Conservation (phyloP, 2,797 vertebrate genomes). For the Ptychobarbus kaznakovi region DNA sequence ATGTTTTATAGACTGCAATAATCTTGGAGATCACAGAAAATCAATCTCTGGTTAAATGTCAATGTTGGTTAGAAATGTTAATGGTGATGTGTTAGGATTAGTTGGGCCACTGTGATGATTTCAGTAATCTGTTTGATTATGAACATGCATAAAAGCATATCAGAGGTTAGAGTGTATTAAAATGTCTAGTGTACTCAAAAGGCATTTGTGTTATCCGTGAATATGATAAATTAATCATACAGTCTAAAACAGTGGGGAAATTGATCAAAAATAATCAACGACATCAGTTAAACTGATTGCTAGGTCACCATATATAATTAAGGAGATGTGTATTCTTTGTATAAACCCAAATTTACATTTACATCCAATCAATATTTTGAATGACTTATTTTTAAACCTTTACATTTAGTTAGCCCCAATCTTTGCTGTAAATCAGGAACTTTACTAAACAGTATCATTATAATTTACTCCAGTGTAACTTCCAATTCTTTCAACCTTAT, state of each 20-base stretch:
- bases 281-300: background rate
- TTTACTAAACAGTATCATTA: background rate
- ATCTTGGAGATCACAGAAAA: conserved; percentile 19
- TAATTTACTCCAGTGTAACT: background rate
- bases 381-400: background rate
- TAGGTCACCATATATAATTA: background rate
- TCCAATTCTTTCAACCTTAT: background rate
- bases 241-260: background rate
- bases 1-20: conserved; percentile 18
- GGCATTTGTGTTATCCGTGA: background rate
- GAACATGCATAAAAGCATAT: conserved; percentile 28
- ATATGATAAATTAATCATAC: background rate
- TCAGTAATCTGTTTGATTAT: conserved; percentile 30
- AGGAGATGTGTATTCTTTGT: background rate
- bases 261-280: background rate
- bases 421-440: background rate
- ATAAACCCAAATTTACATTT: background rate
- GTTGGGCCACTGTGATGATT: conserved; percentile 25
- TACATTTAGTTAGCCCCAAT: background rate
- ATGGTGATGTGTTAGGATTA: conserved; percentile 40
- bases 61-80: conserved; percentile 20
- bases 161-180: conserved; percentile 13
- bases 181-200: background rate
- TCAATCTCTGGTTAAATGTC: conserved; percentile 13
- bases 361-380: background rate